Base-by-base conservation (phyloP, 2,113 vertebrate species). In the Bettongia penicillata region DNA sequence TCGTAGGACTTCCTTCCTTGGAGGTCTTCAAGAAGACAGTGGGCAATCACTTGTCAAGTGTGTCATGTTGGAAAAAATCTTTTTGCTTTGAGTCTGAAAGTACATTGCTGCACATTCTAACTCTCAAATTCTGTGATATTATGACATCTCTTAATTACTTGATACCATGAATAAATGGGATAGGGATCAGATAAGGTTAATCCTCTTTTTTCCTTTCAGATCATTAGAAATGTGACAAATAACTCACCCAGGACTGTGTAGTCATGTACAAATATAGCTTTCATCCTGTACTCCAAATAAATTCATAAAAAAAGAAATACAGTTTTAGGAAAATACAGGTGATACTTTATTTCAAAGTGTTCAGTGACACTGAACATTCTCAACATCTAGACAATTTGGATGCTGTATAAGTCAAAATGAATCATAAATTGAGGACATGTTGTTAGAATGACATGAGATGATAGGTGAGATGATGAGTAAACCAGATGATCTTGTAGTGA, bases 391-490 rank as follows among this genome's bases (percentile, higher is more conserved):
- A 91, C n/a, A 53, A 51, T 47, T 68, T 91, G 90, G 77, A 90
- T 90, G 47, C 90, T 91, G 94, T 96, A 26, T 93, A 95, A 97
- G 93, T 95, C 94, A 53, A 19, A 89, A 8, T 12, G 91, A 90
- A 61, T 90, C 53, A 61, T 25, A 94, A 91, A 94, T 53, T 90
- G 61, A 94, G 93, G 96, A 94, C n/a, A 90, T 55, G 94, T 95
- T 92, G 57, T 94, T 97, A 95, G 57, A 77, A 53, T 96, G 93
- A 95, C 28, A 68, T 89, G 91, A 96, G 23, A 37, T 84, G 37
- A 8, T 92, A 50, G 48, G 90, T 43, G 68, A 84, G 68, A 84
- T 84, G 37, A 77, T n/a, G 95, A 92, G 77, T 53, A 93, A 97
- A 93, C 14, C 94, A 95, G 94, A 95, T 50, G 77, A 95, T 94